Percentiles rank a stretch among this genome's conserved stretches.
phyloP scores from a whole-genome alignment of 2,888 invertebrate species.

The Melipona bicolor region DNA sequence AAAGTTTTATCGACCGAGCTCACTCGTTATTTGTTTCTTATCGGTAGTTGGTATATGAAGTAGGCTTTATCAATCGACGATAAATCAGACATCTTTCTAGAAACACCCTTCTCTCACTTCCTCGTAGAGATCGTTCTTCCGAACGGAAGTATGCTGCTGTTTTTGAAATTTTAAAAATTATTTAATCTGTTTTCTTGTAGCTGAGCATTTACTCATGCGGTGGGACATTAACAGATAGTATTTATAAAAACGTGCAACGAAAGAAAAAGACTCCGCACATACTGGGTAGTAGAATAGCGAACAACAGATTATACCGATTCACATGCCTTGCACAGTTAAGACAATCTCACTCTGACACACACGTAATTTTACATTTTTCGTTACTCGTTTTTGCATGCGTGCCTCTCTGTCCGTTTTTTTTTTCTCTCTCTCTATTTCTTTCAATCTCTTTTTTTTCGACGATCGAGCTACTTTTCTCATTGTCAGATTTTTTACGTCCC shows the following conservation, averaged over 20 bases:
- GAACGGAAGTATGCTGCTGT: slow-evolving; percentile 34
- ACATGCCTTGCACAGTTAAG: slow-evolving; percentile 75
- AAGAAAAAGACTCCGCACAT: slow-evolving; percentile 51
- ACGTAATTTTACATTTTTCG: slow-evolving; percentile 69
- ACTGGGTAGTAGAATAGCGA: slow-evolving; percentile 69
- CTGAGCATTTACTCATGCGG: slow-evolving; percentile 58
- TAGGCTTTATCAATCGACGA: slow-evolving; percentile 51
- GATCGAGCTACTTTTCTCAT: slow-evolving; percentile 11
- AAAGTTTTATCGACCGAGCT: slow-evolving; percentile 58
- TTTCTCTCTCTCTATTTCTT: not conserved
- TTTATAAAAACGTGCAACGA: slow-evolving; percentile 22
- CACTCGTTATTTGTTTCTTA: slow-evolving; percentile 36
- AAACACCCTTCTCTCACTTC: slow-evolving; percentile 40
- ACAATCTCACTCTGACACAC: slow-evolving; percentile 69
- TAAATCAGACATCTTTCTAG: slow-evolving; percentile 49
- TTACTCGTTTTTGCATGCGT: slow-evolving; percentile 79
- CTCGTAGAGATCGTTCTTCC: slow-evolving; percentile 40
- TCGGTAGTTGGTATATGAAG: slow-evolving; percentile 59
- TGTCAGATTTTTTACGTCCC: not conserved
- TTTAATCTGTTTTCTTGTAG: slow-evolving; percentile 61
- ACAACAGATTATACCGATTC: slow-evolving; percentile 47
- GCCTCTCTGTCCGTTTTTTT: slow-evolving; percentile 72
- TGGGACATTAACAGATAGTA: slow-evolving; percentile 55
- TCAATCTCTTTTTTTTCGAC: slow-evolving; percentile 12
- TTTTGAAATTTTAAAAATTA: slow-evolving; percentile 31